Base-by-base conservation (phyloP, 2,113 vertebrate species). In the Callorhinus ursinus region DNA sequence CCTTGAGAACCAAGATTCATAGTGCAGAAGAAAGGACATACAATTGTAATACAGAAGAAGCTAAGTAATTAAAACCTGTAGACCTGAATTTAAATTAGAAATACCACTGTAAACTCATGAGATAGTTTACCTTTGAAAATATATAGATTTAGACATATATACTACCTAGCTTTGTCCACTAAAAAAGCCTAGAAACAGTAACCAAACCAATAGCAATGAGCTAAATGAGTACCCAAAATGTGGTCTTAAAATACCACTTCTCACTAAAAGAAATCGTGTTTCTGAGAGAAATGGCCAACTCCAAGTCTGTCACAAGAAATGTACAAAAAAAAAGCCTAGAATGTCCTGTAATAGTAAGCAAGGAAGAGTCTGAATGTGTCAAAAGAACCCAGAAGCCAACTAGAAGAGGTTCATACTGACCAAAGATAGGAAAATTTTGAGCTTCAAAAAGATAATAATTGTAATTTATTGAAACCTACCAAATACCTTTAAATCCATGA, bases 61-160 rank as follows among this genome's bases (percentile, higher is more conserved):
- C 39, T 77, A 71, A 53, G 21, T 24, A 51, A 46, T 46, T 46
- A 85, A 92, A 96, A 85, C 14, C 46, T 89, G 4, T 49, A n/a
- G 28, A 77, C 53, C 51, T 76, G 89, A 92, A 83, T 51, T 88
- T 91, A 51, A 77, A 92, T 71, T 79, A 15, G n/a, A 95, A 93
- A 39, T 89, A 49, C 57, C 33, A 63, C 22, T 65, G 28, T 65
- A 74, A 96, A 96, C 26, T 96, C 55, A 65, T n/a, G n/a, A 65
- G 31, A 15, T 42, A 88, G 55, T 79, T 79, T 63, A 69, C 69
- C 42, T 79, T 79, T 63, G 53, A 80, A 90, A 84, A 88, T 51
- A 57, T 77, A 57, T 39, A 81, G 42, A 61, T 86, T 67, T 90
- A 92, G 39, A 86, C 2, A 61, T 76, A 74, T 53, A 59, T 95